phyloP scores from a whole-genome alignment of 2,888 invertebrate species.

The Pherbina coryleti region DNA sequence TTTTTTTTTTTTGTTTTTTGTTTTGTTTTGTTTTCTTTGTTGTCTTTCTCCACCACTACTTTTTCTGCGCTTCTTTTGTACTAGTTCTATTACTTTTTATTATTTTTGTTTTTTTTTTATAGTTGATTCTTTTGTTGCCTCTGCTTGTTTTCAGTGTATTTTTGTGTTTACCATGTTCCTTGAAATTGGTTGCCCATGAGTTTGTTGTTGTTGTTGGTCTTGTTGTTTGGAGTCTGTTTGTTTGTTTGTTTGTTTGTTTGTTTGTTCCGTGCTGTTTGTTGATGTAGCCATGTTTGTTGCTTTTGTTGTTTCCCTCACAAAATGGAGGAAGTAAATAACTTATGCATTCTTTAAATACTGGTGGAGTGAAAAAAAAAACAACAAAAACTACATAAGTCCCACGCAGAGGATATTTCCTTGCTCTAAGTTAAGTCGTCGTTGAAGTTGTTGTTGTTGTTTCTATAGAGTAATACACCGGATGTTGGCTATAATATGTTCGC shows the following conservation, averaged over 20 bases:
- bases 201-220: neutral
- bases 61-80: neutral
- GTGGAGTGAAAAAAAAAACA: neutral
- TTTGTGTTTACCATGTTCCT: slow-evolving; percentile 54
- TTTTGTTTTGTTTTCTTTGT: too few species aligned
- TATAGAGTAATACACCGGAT: neutral
- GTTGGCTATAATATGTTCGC: neutral
- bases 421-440: too few species aligned
- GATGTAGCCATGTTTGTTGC: neutral
- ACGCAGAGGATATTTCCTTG: too few species aligned
- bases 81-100: neutral
- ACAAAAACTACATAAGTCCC: too few species aligned
- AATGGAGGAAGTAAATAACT: slow-evolving; percentile 3
- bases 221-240: neutral
- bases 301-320: neutral
- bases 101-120: slow-evolving; percentile 8
- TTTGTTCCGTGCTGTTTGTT: neutral
- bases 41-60: neutral
- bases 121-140: slow-evolving; percentile 52
- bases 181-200: neutral
- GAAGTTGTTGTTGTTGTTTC: too few species aligned
- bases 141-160: slow-evolving; percentile 59
- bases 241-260: neutral
- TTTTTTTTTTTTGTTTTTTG: neutral
- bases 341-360: slow-evolving; percentile 4